Evolutionary conservation across 2,888 invertebrate species (phyloP).

Genomic region (Cantharis rufa): DNA sequence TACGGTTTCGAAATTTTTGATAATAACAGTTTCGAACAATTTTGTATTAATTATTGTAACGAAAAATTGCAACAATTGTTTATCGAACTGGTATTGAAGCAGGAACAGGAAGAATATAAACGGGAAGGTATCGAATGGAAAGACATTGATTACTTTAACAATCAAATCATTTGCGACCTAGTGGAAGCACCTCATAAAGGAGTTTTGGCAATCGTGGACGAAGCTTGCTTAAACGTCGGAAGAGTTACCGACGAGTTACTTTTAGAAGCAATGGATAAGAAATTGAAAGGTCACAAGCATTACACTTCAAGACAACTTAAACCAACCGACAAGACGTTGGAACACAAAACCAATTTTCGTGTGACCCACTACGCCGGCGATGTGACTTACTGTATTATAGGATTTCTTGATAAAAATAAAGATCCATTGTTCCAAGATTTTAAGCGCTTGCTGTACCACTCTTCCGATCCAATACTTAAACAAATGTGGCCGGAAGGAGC

Average conservation of each 20-base stretch:
- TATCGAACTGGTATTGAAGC: slow-evolving; percentile 95
- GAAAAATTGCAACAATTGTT: slow-evolving; percentile 98
- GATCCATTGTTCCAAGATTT: slow-evolving; percentile 97
- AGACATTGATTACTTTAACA: slow-evolving; percentile 95
- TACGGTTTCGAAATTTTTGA: slow-evolving; percentile 99
- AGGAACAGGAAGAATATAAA: slow-evolving; percentile 97
- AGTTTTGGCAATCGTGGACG: slow-evolving; percentile 89
- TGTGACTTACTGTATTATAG: slow-evolving; percentile 86
- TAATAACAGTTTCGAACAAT: slow-evolving; percentile 96
- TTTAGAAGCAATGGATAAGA: slow-evolving; percentile 90
- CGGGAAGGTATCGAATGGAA: slow-evolving; percentile 96
- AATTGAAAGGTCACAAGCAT: slow-evolving; percentile 82
- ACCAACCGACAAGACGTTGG: slow-evolving; percentile 72
- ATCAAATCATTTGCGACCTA: slow-evolving; percentile 92
- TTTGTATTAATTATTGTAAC: slow-evolving; percentile 99
- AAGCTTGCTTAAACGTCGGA: slow-evolving; percentile 95
- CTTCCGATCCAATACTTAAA: slow-evolving; percentile 74
- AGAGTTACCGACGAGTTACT: slow-evolving; percentile 85
- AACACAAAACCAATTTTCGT: slow-evolving; percentile 59
- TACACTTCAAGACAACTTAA: slow-evolving; percentile 86
- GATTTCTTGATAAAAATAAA: slow-evolving; percentile 97
- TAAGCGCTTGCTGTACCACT: slow-evolving; percentile 87
- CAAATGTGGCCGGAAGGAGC: slow-evolving; percentile 98
- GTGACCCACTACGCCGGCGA: slow-evolving; percentile 96
- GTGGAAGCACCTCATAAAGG: slow-evolving; percentile 91